Conservation (phyloP, 1,140 invertebrate species). For the Battus philenor region DNA sequence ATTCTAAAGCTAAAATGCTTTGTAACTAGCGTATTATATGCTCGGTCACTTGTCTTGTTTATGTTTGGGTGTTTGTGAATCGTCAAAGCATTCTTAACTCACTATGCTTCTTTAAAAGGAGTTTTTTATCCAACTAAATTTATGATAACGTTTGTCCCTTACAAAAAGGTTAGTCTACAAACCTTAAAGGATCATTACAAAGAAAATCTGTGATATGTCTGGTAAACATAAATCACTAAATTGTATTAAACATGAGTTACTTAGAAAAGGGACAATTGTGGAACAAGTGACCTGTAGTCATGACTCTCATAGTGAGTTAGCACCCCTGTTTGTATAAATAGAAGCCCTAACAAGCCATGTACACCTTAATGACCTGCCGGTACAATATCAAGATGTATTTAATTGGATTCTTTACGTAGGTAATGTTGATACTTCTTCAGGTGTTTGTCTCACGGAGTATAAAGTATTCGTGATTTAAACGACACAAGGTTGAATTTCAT, state of each 20-base stretch:
- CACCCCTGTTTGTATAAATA: slow-evolving; percentile 35
- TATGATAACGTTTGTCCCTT: too few relatives aligned
- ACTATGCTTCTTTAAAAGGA: too few relatives aligned
- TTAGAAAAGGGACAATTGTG: slow-evolving; percentile 13
- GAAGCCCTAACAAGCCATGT: slow-evolving; percentile 48
- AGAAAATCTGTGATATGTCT: too few relatives aligned
- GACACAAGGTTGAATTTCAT: slow-evolving; percentile 15
- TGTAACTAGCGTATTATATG: too few relatives aligned
- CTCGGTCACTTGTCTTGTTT: too few relatives aligned
- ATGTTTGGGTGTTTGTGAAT: too few relatives aligned
- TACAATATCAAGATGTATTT: slow-evolving; percentile 66
- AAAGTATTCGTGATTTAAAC: slow-evolving; percentile 51
- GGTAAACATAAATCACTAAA: too few relatives aligned
- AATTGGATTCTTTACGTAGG: slow-evolving; percentile 56
- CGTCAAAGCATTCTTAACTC: too few relatives aligned
- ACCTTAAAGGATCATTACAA: too few relatives aligned
- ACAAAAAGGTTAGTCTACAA: too few relatives aligned
- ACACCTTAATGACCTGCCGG: slow-evolving; percentile 52
- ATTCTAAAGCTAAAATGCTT: too few relatives aligned
- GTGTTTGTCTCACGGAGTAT: slow-evolving; percentile 47
- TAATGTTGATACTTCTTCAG: slow-evolving; percentile 36
- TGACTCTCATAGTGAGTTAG: slow-evolving; percentile 29
- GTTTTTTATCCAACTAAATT: too few relatives aligned
- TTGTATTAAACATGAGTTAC: slow-evolving; percentile 19
- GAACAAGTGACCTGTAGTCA: slow-evolving; percentile 27